Conservation (phyloP, 2,113 vertebrate genomes). For the Colaptes auratus region DNA sequence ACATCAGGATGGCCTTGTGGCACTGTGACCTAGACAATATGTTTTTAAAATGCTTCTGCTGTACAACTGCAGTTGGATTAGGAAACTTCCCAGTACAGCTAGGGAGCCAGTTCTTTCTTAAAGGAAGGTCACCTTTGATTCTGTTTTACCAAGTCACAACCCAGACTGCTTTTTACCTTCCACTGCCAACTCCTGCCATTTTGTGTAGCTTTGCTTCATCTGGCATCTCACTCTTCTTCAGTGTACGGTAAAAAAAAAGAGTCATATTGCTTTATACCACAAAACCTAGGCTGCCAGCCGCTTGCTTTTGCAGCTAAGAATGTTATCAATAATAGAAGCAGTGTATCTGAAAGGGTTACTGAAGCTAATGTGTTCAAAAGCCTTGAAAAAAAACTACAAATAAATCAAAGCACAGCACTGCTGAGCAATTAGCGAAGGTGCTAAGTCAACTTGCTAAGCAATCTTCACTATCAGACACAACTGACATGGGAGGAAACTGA, state of each 20-base stretch:
- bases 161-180: background rate
- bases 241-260: background rate
- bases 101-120: background rate
- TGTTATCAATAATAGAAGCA: background rate
- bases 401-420: conserved; percentile 34
- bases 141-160: background rate
- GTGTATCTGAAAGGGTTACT: background rate
- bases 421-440: conserved; percentile 65
- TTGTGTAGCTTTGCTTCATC: background rate
- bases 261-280: background rate
- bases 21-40: background rate
- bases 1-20: background rate
- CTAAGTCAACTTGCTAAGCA: conserved; percentile 51
- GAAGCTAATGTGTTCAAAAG: background rate
- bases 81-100: background rate
- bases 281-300: background rate
- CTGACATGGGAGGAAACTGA: conserved; percentile 46
- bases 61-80: background rate
- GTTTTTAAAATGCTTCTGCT: background rate
- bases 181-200: background rate
- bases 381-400: background rate
- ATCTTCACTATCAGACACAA: conserved; percentile 44
- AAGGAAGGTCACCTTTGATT: background rate
- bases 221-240: background rate
- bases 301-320: background rate